These are phyloP conservation scores for Notospermus geniculatus DNA, from an alignment of 1,140 invertebrate genomes.

Conservation along the genomic window DNA sequence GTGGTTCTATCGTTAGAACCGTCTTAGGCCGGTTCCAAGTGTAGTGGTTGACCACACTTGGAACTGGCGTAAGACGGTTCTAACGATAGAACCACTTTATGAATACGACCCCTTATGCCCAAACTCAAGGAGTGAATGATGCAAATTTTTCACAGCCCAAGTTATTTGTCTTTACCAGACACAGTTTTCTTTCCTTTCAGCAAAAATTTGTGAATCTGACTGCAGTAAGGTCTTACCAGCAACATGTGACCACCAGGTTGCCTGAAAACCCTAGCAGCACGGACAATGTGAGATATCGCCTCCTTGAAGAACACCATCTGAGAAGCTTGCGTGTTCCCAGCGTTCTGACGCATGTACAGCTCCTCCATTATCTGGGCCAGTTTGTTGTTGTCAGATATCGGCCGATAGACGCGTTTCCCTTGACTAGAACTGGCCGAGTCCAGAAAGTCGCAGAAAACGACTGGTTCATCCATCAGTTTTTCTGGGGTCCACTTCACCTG, in stretches of 20 bases:
- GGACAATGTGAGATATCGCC: slow-evolving; percentile 51
- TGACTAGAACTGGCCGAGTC: slow-evolving; percentile 32
- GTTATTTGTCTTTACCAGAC: no score
- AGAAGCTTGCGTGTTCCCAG: slow-evolving; percentile 37
- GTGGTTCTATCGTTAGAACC: no score
- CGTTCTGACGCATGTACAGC: slow-evolving; percentile 47
- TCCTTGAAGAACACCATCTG: slow-evolving; percentile 54
- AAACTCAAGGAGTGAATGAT: no score
- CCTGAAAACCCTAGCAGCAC: slow-evolving; percentile 50
- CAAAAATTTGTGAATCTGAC: slow-evolving; percentile 10
- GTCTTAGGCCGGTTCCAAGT: no score
- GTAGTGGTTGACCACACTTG: no score
- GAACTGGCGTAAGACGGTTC: no score
- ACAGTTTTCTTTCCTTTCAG: no score
- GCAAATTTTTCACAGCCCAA: no score
- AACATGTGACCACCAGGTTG: slow-evolving; percentile 53
- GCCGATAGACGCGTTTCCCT: slow-evolving; percentile 41
- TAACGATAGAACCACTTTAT: no score
- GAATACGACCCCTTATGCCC: no score
- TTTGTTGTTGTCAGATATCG: slow-evolving; percentile 41
- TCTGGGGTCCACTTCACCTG: slow-evolving; percentile 47
- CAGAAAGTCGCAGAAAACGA: slow-evolving; percentile 53
- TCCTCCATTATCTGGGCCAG: slow-evolving; percentile 46
- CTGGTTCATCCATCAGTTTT: slow-evolving; percentile 40
- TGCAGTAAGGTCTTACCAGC: slow-evolving; percentile 31